phyloP scores from a whole-genome alignment of 2,113 vertebrate genomes.

The Platichthys flesus region DNA sequence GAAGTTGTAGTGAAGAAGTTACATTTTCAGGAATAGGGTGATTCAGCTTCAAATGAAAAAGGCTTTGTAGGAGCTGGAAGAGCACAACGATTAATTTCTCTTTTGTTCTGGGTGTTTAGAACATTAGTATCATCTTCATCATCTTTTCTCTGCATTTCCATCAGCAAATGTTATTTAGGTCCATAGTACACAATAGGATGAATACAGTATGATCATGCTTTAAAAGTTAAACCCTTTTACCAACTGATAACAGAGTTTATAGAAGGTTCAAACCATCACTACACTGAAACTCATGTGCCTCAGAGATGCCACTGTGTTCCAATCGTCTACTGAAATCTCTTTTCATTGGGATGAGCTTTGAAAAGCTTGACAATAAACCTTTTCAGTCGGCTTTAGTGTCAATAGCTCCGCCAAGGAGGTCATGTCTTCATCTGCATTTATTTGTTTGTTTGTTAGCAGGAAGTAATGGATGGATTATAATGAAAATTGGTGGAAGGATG shows the following conservation, averaged over 20 bases:
- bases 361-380: slow-evolving; percentile 23
- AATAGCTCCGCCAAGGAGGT: too few relatives aligned
- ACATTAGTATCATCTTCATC: not conserved
- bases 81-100: not conserved
- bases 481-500: too few relatives aligned
- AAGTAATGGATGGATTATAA: too few relatives aligned
- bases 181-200: not conserved
- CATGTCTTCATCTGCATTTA: too few relatives aligned
- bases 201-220: not conserved
- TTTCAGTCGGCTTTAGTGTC: slow-evolving; percentile 3
- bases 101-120: too few relatives aligned
- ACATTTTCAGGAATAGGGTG: not conserved
- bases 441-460: too few relatives aligned
- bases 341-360: not conserved
- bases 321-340: slow-evolving; percentile 18
- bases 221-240: not conserved
- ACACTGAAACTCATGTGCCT: slow-evolving; percentile 51
- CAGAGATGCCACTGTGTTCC: slow-evolving; percentile 34
- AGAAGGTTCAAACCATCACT: slow-evolving; percentile 1
- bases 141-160: not conserved
- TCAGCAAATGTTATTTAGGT: too few relatives aligned
- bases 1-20: not conserved
- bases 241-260: not conserved
- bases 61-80: not conserved
- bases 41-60: not conserved